These are phyloP conservation scores for Thermophis baileyi DNA, from an alignment of 2,113 vertebrate species.

Conservation along the genomic window DNA sequence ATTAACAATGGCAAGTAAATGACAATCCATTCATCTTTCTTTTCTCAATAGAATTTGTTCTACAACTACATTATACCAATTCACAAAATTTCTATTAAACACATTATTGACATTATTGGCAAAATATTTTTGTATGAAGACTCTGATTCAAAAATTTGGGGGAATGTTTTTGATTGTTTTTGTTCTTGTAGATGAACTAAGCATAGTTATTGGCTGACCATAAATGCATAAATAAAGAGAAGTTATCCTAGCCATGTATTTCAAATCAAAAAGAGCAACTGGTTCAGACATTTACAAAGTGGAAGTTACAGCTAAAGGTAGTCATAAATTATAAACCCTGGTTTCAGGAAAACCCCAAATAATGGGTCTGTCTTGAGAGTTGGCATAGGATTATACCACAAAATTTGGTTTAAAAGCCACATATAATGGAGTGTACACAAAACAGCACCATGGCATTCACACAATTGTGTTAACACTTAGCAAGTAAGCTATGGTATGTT, in stretches of 20 bases:
- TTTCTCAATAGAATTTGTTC: not conserved
- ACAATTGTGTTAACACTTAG: not conserved
- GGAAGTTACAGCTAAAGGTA: no score
- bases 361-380: no score
- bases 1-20: conserved; percentile 22
- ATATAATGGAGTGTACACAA: no score
- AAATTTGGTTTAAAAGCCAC: no score
- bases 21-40: not conserved
- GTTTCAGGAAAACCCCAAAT: no score
- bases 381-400: no score
- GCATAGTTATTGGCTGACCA: not conserved
- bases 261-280: not conserved
- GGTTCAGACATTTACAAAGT: no score
- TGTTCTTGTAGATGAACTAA: not conserved
- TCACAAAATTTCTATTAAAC: not conserved
- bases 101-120: not conserved
- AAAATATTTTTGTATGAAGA: not conserved
- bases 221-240: not conserved
- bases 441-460: no score
- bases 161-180: not conserved
- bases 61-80: not conserved
- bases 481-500: not conserved
- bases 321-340: no score
- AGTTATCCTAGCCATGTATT: not conserved
- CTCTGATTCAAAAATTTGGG: not conserved